Conservation (phyloP, 2,888 invertebrate species). For the Ceraclea dissimilis region DNA sequence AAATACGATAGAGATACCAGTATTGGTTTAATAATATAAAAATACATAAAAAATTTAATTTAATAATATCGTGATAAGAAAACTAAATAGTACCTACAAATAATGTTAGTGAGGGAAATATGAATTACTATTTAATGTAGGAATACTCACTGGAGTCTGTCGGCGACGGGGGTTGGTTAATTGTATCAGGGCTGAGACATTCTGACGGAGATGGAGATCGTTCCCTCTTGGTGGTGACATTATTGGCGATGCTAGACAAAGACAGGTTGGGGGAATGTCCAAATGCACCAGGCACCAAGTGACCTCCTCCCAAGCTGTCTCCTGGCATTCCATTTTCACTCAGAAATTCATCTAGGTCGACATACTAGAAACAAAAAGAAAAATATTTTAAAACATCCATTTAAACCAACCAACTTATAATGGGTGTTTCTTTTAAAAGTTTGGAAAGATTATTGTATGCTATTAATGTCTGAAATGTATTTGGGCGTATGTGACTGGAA, state of each 20-base stretch:
- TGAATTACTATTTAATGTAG: too few relatives aligned
- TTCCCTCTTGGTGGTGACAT: constrained; percentile 74
- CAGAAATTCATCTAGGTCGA: constrained; percentile 94
- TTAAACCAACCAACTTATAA: background rate
- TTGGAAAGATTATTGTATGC: too few relatives aligned
- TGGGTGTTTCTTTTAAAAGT: background rate
- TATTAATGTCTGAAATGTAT: too few relatives aligned
- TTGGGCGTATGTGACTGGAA: too few relatives aligned
- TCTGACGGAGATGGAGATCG: constrained; percentile 82
- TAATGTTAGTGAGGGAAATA: too few relatives aligned
- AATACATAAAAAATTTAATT: too few relatives aligned
- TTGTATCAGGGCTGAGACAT: constrained; percentile 82
- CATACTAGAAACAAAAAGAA: constrained; percentile 65
- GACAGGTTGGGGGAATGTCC: constrained; percentile 51
- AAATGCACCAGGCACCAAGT: constrained; percentile 56
- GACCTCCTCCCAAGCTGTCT: constrained; percentile 58
- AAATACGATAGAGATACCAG: too few relatives aligned
- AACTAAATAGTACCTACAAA: too few relatives aligned
- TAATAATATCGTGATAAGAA: too few relatives aligned
- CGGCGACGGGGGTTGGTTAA: constrained; percentile 82
- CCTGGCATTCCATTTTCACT: constrained; percentile 91
- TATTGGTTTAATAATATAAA: too few relatives aligned
- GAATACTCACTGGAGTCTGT: constrained; percentile 77
- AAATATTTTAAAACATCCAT: background rate
- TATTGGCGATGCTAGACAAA: constrained; percentile 52